Percentiles rank a stretch among this genome's conserved stretches.
Evolutionary conservation across 2,888 invertebrate species (phyloP).

Genomic region (Corythucha ciliata): DNA sequence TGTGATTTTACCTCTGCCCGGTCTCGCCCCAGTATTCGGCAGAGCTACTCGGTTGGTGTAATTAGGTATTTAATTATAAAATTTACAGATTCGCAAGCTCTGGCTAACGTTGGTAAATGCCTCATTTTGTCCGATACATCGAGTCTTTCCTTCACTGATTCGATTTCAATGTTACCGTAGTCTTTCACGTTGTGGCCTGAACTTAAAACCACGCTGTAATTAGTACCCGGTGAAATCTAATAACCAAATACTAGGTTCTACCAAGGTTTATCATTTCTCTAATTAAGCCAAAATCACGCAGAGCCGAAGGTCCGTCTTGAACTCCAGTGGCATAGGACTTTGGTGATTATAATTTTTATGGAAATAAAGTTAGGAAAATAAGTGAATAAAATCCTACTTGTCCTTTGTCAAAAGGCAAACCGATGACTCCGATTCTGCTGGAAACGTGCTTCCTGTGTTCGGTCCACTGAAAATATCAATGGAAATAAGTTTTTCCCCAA

Average conservation of each 20-base stretch:
- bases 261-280: conserved; percentile 53
- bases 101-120: conserved; percentile 10
- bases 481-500: too few species aligned
- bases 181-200: conserved; percentile 56
- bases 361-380: not conserved
- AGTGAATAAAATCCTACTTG: conserved; percentile 44
- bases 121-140: conserved; percentile 17
- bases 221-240: not conserved
- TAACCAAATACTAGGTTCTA: conserved; percentile 37
- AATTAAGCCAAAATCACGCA: conserved; percentile 57
- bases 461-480: too few species aligned
- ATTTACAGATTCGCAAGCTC: conserved; percentile 8
- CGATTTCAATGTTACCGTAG: conserved; percentile 56
- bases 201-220: conserved; percentile 33
- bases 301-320: conserved; percentile 56
- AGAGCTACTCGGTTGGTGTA: too few species aligned
- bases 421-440: conserved; percentile 58
- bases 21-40: too few species aligned
- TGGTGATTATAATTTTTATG: conserved; percentile 12
- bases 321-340: conserved; percentile 55
- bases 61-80: too few species aligned
- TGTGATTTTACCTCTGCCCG: too few species aligned
- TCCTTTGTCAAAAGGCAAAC: conserved; percentile 73
- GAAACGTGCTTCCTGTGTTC: conserved; percentile 16
- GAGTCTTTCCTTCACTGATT: conserved; percentile 26